Evolutionary conservation across 1,140 invertebrate genomes (phyloP), one percentile per base, ranked within the genome.

Genomic region (Watersipora subatra): DNA sequence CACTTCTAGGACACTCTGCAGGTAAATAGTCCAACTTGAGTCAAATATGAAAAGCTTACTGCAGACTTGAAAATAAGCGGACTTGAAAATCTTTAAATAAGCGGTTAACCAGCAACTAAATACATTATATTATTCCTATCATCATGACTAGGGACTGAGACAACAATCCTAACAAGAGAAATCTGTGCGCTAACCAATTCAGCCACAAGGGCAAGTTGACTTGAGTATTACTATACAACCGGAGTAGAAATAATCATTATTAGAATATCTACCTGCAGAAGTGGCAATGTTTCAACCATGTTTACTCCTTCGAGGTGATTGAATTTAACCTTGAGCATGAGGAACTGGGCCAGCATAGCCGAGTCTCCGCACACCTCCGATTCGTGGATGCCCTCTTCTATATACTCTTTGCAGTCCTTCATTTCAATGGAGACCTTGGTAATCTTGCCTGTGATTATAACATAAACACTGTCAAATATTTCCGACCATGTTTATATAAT

Each of bases 261-360:
- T n/a, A n/a, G n/a, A n/a, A n/a, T n/a, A 61, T 29, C 30, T 63
- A 78, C 75, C 71, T 77, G 66, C n/a, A 78, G 64, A 2, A 77
- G 62, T 3, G 68, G 66, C 15, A 74, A 67, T 19, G 73, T 76
- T 34, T 74, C 69, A n/a, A 76, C 69, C 28, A 76, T 64, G 64
- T 63, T 72, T 30, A 71, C 72, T 7, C 77, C 77, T 64, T 79
- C 75, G 17, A 77, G 70, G 29, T 78, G 75, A 64, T 77, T 75
- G 0, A 79, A 71, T 20, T 67, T 46, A 3, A 74, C 75, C 20
- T 68, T 72, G 26, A 72, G 72, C 7, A 73, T 57, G 27, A 74
- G 58, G 70, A 78, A 78, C 63, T 78, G 73, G 19, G 76, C 73
- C 69, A 76, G 73, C 61, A 73, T 71, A 63, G 77, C 76, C 17